A percentile compares a stretch with the other conserved stretches of the same genome.
These are phyloP conservation scores for Xestia sexstrigata DNA, from an alignment of 2,888 invertebrate species.

Conservation along the genomic window DNA sequence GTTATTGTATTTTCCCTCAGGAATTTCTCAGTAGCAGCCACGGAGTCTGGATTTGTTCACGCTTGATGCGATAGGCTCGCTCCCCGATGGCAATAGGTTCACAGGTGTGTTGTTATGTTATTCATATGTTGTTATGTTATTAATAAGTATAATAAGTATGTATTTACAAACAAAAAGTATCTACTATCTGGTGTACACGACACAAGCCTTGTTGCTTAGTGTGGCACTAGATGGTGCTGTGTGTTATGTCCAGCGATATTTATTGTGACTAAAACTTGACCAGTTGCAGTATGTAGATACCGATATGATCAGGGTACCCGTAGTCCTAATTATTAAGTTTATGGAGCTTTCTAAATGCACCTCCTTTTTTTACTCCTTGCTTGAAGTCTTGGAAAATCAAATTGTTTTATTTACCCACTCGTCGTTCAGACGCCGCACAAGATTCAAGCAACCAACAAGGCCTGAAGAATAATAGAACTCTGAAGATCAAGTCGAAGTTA, in stretches of 20 bases:
- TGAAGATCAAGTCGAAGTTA: too few species aligned
- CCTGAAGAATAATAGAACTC: too few species aligned
- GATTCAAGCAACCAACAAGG: too few species aligned
- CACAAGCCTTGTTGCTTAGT: too few species aligned
- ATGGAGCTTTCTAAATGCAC: background rate
- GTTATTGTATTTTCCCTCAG: rapidly evolving
- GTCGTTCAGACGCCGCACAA: too few species aligned
- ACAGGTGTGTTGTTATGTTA: background rate
- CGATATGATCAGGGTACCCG: background rate
- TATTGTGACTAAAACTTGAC: too few species aligned
- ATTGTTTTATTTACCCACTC: background rate
- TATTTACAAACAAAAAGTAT: too few species aligned
- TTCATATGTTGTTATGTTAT: too few species aligned
- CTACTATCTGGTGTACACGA: too few species aligned
- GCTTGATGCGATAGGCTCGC: background rate
- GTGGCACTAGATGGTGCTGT: too few species aligned
- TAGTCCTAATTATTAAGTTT: background rate
- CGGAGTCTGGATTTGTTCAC: background rate
- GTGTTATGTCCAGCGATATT: too few species aligned
- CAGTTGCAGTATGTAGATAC: background rate
- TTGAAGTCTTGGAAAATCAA: background rate
- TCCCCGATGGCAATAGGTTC: background rate
- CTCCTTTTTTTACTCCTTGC: background rate
- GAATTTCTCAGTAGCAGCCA: background rate
- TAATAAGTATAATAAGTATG: too few species aligned